Evolutionary conservation across 2,888 invertebrate species (phyloP), one percentile per base, ranked within the genome.

Genomic region (Aproaerema taeniolella): DNA sequence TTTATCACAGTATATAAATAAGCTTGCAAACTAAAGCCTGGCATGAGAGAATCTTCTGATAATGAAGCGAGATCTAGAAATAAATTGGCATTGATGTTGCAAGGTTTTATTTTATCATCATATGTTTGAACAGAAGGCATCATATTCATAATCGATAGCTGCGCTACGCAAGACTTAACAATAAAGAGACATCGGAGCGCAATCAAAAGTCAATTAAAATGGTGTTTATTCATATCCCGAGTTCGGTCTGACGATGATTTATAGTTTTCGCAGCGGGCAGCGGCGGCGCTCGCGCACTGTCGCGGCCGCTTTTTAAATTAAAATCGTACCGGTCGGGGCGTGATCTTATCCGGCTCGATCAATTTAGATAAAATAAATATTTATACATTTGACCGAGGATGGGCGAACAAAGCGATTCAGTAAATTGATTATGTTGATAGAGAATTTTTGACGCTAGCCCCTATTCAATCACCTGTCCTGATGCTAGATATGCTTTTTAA

Each of bases 361-460:
- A 79, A 85, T 86, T 85, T 85, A 86, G 85, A 86, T 86, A 86
- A 85, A 86, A 83, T 82, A 86, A 86, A 86, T 86, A 86, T 86
- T 85, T 86, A 85, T 86, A 83, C 78, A 78, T 74, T 75, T 70
- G 70, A 68, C 72, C 70, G 73, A 72, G 69, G 80, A 82, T 77
- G 75, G 69, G 73, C 72, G 76, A 81, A 83, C 83, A 82, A 82
- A 82, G 79, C 78, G 70, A 69, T 72, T 68, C 68, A 58, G 75
- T 77, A 80, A 85, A 85, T 85, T 83, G 83, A 86, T 86, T 85
- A 78, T 71, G 75, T 75, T 77, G 67, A 67, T 75, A 68, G 65
- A 67, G 56, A 63, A 65, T 67, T 71, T 67, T 70, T 58, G 62
- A 68, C 66, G 67, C 69, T 67, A 62, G 67, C 61, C 64, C 63